A percentile compares a stretch with the other conserved stretches of the same genome.
phyloP scores from a whole-genome alignment of 2,888 invertebrate genomes.

The Hedya salicella region DNA sequence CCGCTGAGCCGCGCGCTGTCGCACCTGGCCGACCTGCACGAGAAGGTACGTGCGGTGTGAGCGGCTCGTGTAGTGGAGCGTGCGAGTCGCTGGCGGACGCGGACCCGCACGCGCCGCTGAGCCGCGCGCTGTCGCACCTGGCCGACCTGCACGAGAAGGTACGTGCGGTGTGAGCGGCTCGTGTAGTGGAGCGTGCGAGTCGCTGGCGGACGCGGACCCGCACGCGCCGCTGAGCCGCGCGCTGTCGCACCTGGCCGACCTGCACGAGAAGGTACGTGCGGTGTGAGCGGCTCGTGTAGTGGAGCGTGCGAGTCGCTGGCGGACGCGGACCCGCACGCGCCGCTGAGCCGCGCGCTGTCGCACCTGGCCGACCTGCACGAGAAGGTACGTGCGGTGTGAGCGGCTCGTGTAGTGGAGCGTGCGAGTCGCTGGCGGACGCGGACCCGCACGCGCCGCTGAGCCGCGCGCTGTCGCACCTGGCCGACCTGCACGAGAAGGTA shows the following conservation, averaged over 20 bases:
- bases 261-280: slow-evolving; percentile 89
- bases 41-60: slow-evolving; percentile 66
- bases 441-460: slow-evolving; percentile 96
- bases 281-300: too few relatives aligned
- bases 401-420: too few relatives aligned
- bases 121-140: slow-evolving; percentile 90
- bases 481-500: slow-evolving; percentile 92
- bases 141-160: slow-evolving; percentile 93
- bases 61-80: too few relatives aligned
- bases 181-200: slow-evolving; percentile 89
- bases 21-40: slow-evolving; percentile 94
- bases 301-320: slow-evolving; percentile 51
- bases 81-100: slow-evolving; percentile 94
- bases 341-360: slow-evolving; percentile 87
- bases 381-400: slow-evolving; percentile 58
- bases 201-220: slow-evolving; percentile 94
- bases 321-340: slow-evolving; percentile 96
- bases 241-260: slow-evolving; percentile 95
- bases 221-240: slow-evolving; percentile 91
- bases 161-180: too few relatives aligned
- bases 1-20: slow-evolving; percentile 92
- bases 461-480: slow-evolving; percentile 90
- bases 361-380: slow-evolving; percentile 90
- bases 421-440: slow-evolving; percentile 93
- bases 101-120: slow-evolving; percentile 95